A percentile compares a stretch with the other conserved stretches of the same genome.
Conservation (phyloP, 2,113 vertebrate genomes). For the Sturnira hondurensis region DNA sequence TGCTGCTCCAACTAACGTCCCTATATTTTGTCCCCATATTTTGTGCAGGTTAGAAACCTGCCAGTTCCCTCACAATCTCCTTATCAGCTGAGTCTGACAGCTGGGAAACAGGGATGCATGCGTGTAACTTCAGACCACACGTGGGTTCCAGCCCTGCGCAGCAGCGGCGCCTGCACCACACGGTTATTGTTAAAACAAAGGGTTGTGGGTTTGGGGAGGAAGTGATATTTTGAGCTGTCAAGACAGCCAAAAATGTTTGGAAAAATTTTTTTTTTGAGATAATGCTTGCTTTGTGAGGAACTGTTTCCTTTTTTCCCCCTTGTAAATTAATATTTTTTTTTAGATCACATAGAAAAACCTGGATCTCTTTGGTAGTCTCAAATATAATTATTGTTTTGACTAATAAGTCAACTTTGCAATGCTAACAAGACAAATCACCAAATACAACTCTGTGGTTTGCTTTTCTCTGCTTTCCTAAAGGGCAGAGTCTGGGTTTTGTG, state of each 20-base stretch:
- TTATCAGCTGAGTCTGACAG: neutral
- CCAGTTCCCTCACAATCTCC: neutral
- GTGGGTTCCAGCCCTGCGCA: neutral
- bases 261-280: slow-evolving; percentile 9
- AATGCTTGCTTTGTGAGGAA: slow-evolving; percentile 7
- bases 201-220: neutral
- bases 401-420: slow-evolving; percentile 14
- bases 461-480: neutral
- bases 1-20: no score
- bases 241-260: neutral
- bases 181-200: slow-evolving; percentile 42
- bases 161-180: neutral
- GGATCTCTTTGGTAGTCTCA: slow-evolving; percentile 31
- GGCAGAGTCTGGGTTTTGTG: neutral
- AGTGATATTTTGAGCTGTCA: slow-evolving; percentile 22
- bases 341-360: neutral
- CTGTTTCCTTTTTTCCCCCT: neutral
- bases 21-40: no score
- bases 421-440: neutral
- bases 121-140: neutral
- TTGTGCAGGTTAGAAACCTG: neutral
- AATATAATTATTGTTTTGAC: slow-evolving; percentile 66
- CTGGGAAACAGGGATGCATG: neutral
- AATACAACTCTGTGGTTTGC: neutral
- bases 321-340: slow-evolving; percentile 19